Conservation (phyloP, 2,113 vertebrate species). For the Lipophrys pholis region DNA sequence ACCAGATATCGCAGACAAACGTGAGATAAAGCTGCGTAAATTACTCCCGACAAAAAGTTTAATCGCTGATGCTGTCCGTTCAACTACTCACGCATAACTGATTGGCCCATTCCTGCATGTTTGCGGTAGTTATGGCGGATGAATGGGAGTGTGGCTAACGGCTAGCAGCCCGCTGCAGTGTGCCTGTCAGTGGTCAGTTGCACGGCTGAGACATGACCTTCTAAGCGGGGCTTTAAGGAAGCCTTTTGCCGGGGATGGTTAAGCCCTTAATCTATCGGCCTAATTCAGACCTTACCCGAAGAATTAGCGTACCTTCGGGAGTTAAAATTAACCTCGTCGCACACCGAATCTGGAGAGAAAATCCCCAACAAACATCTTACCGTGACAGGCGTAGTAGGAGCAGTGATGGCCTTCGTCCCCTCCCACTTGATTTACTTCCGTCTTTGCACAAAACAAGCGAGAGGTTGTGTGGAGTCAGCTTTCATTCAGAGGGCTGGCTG, state of each 20-base stretch:
- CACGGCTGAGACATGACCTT: conserved; percentile 79
- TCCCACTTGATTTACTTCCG: conserved; percentile 81
- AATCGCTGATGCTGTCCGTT: neutral
- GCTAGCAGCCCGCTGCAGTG: conserved; percentile 53
- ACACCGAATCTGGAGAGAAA: conserved; percentile 50
- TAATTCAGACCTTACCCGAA: conserved; percentile 49
- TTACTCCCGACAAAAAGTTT: neutral
- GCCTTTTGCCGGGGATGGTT: conserved; percentile 64
- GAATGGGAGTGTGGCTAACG: conserved; percentile 65
- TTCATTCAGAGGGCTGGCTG: conserved; percentile 27
- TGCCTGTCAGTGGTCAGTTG: conserved; percentile 63
- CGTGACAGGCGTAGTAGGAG: conserved; percentile 61
- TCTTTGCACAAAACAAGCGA: conserved; percentile 56
- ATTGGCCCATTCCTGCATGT: conserved; percentile 85
- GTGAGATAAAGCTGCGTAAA: neutral
- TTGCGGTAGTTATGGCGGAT: conserved; percentile 39
- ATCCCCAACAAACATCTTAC: conserved; percentile 62
- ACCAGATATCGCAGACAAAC: neutral
- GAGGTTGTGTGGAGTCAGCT: conserved; percentile 31
- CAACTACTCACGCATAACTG: conserved; percentile 82
- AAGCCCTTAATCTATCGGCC: conserved; percentile 81
- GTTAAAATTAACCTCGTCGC: conserved; percentile 48
- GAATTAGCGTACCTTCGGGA: conserved; percentile 62
- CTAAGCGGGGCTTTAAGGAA: conserved; percentile 72
- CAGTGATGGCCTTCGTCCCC: conserved; percentile 74